These are phyloP conservation scores for Bettongia penicillata DNA, from an alignment of 2,113 vertebrate genomes.

Conservation along the genomic window DNA sequence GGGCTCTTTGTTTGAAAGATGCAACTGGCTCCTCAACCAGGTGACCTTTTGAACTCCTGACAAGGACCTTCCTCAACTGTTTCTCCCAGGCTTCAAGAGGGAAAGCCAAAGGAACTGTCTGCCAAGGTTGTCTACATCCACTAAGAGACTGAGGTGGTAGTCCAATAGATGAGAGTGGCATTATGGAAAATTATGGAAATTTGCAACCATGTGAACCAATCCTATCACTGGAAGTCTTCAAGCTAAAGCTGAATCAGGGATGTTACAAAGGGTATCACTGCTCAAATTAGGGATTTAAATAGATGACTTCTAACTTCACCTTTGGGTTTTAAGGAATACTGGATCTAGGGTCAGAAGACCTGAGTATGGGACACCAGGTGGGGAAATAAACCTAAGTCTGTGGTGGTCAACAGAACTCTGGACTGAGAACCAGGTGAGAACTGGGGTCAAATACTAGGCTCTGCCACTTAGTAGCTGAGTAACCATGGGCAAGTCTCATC, in stretches of 20 bases:
- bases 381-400: neutral
- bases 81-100: neutral
- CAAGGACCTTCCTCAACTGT: neutral
- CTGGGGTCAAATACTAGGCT: neutral
- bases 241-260: neutral
- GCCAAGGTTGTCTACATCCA: neutral
- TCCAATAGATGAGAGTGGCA: neutral
- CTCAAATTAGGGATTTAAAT: neutral
- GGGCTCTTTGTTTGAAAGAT: no score
- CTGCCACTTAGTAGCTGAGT: neutral
- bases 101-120: neutral
- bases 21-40: neutral
- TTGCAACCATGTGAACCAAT: neutral
- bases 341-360: neutral
- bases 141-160: neutral
- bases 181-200: neutral
- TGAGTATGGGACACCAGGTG: neutral
- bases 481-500: neutral
- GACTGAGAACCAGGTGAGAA: neutral
- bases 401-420: neutral
- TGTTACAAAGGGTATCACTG: neutral
- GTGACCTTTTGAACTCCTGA: neutral
- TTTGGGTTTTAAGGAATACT: neutral
- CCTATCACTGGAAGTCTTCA: neutral
- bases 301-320: neutral